Conservation (phyloP, 92 coral and sea anemone genomes). For the Palythoa grandiflora region DNA sequence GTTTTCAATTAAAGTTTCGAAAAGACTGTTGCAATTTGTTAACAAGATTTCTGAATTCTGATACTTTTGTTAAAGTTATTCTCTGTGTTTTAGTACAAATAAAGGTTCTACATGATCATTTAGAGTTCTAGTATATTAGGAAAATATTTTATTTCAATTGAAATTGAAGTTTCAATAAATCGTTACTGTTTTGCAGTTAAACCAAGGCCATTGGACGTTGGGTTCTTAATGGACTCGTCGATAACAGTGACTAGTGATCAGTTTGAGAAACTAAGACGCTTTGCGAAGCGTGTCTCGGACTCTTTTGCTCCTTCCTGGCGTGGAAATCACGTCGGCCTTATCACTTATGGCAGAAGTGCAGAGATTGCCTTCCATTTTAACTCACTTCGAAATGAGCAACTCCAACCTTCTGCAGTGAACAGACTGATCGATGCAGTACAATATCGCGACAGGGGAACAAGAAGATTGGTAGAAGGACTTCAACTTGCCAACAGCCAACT, state of each 20-base stretch:
- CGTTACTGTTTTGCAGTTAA: conserved; percentile 52
- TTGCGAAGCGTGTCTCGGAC: conserved; percentile 68
- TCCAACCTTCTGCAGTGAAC: conserved; percentile 61
- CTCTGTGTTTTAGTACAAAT: too few species aligned
- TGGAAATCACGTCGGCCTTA: conserved; percentile 72
- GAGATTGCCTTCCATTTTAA: conserved; percentile 69
- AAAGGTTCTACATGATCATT: too few species aligned
- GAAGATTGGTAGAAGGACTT: conserved; percentile 69
- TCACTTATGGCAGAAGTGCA: conserved; percentile 69
- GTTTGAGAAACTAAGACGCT: conserved; percentile 52
- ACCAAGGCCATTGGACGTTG: conserved; percentile 80
- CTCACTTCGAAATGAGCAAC: conserved; percentile 69
- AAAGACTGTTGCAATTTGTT: too few species aligned
- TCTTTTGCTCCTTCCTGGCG: conserved; percentile 76
- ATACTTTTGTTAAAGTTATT: too few species aligned
- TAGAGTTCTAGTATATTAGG: background rate
- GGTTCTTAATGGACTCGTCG: conserved; percentile 81
- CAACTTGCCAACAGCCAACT: conserved; percentile 61
- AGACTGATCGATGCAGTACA: conserved; percentile 58
- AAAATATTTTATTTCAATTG: background rate
- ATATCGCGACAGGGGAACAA: conserved; percentile 57
- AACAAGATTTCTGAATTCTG: too few species aligned
- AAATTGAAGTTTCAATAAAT: background rate
- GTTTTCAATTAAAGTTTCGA: background rate
- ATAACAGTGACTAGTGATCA: conserved; percentile 66